Conservation (phyloP, 2,113 vertebrate genomes). For the Dicentrarchus labrax region DNA sequence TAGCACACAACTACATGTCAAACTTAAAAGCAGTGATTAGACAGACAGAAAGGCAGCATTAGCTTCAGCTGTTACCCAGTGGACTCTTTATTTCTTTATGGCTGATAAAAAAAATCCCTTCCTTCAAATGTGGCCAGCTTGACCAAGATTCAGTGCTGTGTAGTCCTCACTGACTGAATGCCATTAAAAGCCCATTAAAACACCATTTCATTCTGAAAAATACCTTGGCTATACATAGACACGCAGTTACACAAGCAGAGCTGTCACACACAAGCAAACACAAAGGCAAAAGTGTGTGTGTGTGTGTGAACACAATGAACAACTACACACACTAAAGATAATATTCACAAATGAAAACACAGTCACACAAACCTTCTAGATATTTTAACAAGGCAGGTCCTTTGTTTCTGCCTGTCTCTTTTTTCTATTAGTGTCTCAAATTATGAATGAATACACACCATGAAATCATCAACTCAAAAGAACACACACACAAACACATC, state of each 20-base stretch:
- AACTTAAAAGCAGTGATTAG: not conserved
- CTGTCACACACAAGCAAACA: not conserved
- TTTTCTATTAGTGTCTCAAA: not conserved
- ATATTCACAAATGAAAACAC: not conserved
- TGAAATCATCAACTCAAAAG: not conserved
- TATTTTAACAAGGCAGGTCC: not conserved
- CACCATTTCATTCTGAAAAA: slow-evolving; percentile 2
- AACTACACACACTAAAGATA: not conserved
- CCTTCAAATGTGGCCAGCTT: slow-evolving; percentile 18
- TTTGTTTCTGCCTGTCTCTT: not conserved
- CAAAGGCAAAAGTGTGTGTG: not conserved
- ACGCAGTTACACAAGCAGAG: not conserved
- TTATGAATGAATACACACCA: not conserved
- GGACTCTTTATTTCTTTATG: not conserved
- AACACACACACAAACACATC: not conserved
- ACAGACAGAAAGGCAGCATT: not conserved
- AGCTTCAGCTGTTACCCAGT: not conserved
- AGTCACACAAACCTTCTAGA: not conserved
- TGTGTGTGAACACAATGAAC: not conserved
- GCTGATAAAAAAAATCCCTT: slow-evolving; percentile 5
- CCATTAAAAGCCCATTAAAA: slow-evolving; percentile 52
- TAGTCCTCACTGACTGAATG: slow-evolving; percentile 15
- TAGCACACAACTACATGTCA: not conserved
- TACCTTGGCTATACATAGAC: not conserved
- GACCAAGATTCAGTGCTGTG: slow-evolving; percentile 12